Evolutionary conservation across 2,888 invertebrate genomes (phyloP).

Genomic region (Apamea sordens): DNA sequence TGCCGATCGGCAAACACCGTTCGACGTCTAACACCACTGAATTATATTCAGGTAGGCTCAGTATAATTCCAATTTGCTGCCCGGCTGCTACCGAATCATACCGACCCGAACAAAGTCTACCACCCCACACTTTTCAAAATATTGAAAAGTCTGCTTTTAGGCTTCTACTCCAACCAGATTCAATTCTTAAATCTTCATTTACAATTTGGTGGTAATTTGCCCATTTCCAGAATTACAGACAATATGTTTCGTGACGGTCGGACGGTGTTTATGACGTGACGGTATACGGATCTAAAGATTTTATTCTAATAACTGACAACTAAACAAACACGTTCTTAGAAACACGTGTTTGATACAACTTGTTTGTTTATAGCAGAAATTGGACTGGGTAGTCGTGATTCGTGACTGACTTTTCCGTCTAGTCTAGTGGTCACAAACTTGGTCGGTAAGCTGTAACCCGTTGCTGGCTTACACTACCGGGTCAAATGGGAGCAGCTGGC

Average conservation of each 20-base stretch:
- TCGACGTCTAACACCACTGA: neutral
- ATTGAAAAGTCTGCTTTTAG: neutral
- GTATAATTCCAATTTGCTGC: neutral
- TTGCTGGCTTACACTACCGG: too few relatives aligned
- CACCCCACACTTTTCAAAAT: neutral
- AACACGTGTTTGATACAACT: neutral
- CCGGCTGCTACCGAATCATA: neutral
- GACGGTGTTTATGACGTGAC: neutral
- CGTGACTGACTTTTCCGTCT: neutral
- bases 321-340: conserved; percentile 1
- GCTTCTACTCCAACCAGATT: neutral
- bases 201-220: neutral
- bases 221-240: neutral
- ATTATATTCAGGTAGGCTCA: neutral
- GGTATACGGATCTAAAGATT: neutral
- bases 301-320: neutral
- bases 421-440: neutral
- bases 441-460: neutral
- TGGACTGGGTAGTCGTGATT: neutral
- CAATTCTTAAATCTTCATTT: neutral
- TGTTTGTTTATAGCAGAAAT: neutral
- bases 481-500: neutral
- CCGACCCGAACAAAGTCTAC: neutral
- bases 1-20: neutral
- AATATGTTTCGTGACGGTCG: neutral